Base-by-base conservation (phyloP, 37 sponge, comb jelly and placozoan species). In the Cliona cf. orientalis region DNA sequence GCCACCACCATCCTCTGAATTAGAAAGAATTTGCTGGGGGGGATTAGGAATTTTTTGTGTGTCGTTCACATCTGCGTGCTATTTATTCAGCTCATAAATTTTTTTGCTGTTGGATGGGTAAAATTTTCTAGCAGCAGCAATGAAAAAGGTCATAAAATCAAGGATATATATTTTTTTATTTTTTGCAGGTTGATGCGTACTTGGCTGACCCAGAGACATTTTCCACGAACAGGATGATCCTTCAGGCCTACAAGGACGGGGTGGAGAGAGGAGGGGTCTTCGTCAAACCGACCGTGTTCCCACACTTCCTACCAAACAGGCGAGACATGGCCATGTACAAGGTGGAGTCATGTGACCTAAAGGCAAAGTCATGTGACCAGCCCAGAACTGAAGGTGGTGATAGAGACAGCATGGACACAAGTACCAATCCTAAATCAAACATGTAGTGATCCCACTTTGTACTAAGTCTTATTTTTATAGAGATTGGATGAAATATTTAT, bases 131-230 rank as follows among this genome's bases (percentile, higher is more conserved):
- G n/a, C n/a, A n/a, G n/a, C n/a, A n/a, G n/a, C n/a, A n/a, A n/a
- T n/a, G n/a, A n/a, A n/a, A n/a, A n/a, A n/a, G n/a, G n/a, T n/a
- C n/a, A n/a, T n/a, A n/a, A n/a, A n/a, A n/a, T n/a, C n/a, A n/a
- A n/a, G n/a, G n/a, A n/a, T n/a, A n/a, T n/a, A n/a, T n/a, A n/a
- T n/a, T n/a, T n/a, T n/a, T n/a, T n/a, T n/a, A n/a, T n/a, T n/a
- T n/a, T n/a, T n/a, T n/a, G 19, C 58, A 88, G 89, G 83, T 88
- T 36, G 72, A 88, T 46, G 56, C 62, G 23, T 88, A 88, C 71
- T 61, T 88, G 31, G 83, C 77, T 39, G 89, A 82, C 34, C 89
- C 89, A 1, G 71, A 66, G 12, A 88, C 89, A 5, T 28, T 68
- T 6, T 23, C 70, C 21, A 82, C 57, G 2, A 77, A 88, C 60